Conservation (phyloP, 2,797 vertebrate genomes). For the Parotocinclus haroldoi region DNA sequence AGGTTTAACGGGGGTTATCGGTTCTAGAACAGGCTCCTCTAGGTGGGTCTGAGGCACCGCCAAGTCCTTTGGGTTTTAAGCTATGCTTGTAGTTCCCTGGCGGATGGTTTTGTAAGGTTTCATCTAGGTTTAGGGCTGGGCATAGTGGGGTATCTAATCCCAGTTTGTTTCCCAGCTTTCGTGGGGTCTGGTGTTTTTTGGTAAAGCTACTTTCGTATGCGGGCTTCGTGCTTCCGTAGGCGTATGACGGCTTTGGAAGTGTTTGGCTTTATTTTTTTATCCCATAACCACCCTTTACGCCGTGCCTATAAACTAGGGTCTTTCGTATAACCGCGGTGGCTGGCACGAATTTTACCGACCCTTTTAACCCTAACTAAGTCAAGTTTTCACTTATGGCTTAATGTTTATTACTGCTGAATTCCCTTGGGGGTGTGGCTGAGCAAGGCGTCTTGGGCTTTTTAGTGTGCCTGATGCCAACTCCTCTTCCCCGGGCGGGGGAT, state of each 20-base stretch:
- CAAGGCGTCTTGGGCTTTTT: constrained; percentile 55
- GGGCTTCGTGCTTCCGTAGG: constrained; percentile 9
- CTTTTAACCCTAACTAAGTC: constrained; percentile 56
- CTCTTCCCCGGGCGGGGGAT: constrained; percentile 14
- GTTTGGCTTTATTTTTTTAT: constrained; percentile 23
- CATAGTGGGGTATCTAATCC: no score
- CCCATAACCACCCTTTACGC: constrained; percentile 56
- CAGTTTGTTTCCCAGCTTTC: no score
- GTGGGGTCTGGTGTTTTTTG: no score
- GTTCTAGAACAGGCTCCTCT: no score
- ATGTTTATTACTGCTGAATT: constrained; percentile 63
- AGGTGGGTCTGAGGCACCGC: no score
- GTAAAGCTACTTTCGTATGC: no score
- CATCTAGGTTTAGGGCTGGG: no score
- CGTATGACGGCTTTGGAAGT: constrained; percentile 48
- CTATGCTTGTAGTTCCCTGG: no score
- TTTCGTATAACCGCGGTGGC: constrained; percentile 60
- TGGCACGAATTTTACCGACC: constrained; percentile 64
- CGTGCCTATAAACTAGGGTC: constrained; percentile 41
- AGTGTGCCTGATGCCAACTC: constrained; percentile 60
- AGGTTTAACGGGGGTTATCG: no score
- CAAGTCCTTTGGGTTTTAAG: no score
- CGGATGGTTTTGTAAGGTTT: no score
- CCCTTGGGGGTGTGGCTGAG: constrained; percentile 64
- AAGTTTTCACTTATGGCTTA: constrained; percentile 62